Evolutionary conservation across 2,797 vertebrate species (phyloP).

Genomic region (Schizothorax lantsangensis): DNA sequence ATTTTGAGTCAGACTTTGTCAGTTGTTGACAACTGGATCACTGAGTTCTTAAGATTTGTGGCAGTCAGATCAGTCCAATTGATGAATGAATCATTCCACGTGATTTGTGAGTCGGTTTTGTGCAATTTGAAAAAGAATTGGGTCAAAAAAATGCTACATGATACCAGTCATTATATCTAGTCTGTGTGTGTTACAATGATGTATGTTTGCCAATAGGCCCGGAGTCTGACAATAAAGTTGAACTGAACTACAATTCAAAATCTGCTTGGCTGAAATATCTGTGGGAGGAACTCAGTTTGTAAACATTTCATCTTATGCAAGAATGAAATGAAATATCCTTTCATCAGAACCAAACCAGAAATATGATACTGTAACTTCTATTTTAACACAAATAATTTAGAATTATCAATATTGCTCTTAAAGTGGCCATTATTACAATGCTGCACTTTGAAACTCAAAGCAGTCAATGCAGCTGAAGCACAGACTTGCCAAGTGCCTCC

Average conservation of each 20-base stretch:
- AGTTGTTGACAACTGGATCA: too few species aligned
- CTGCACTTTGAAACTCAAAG: neutral
- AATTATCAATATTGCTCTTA: neutral
- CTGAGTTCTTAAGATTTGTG: too few species aligned
- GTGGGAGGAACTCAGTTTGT: too few species aligned
- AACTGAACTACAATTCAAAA: neutral
- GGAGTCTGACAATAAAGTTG: neutral
- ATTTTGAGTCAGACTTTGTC: too few species aligned
- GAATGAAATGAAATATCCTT: neutral
- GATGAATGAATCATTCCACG: too few species aligned
- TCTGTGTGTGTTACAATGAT: too few species aligned
- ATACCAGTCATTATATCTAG: too few species aligned
- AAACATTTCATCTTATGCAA: neutral
- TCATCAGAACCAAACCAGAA: neutral
- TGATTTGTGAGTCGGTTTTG: too few species aligned
- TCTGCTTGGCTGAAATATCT: neutral
- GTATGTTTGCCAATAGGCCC: too few species aligned
- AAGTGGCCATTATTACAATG: neutral
- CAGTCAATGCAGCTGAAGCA: neutral
- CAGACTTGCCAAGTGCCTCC: neutral
- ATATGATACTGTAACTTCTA: neutral
- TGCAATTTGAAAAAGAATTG: too few species aligned
- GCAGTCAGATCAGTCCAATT: too few species aligned
- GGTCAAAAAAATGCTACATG: too few species aligned
- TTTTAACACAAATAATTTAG: neutral